These are phyloP conservation scores for Meghimatium bilineatum DNA, from an alignment of 2,888 invertebrate genomes.

Conservation along the genomic window DNA sequence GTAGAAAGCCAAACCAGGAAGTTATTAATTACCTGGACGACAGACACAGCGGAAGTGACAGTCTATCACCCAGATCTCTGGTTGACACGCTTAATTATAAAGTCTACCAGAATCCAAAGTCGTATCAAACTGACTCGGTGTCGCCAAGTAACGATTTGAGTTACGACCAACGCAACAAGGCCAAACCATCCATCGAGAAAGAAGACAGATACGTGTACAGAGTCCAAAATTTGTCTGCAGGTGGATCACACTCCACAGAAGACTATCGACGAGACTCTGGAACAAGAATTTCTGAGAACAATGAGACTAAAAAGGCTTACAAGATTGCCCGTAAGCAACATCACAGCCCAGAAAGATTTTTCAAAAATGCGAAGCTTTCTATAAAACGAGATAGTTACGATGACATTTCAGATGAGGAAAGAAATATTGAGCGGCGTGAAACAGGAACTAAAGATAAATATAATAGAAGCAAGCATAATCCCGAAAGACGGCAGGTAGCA, in stretches of 20 bases:
- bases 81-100: slow-evolving; percentile 50
- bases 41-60: slow-evolving; percentile 40
- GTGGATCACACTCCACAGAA: background rate
- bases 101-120: slow-evolving; percentile 35
- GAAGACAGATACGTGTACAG: slow-evolving; percentile 13
- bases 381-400: slow-evolving; percentile 17
- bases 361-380: slow-evolving; percentile 44
- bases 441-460: slow-evolving; percentile 44
- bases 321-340: slow-evolving; percentile 29
- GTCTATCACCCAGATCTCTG: slow-evolving; percentile 43
- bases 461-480: slow-evolving; percentile 26
- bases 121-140: background rate
- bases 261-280: background rate
- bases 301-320: slow-evolving; percentile 9
- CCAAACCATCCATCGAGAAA: background rate
- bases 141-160: background rate
- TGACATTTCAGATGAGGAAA: slow-evolving; percentile 38
- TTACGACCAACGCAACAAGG: background rate
- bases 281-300: background rate
- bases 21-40: slow-evolving; percentile 1
- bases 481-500: slow-evolving; percentile 38
- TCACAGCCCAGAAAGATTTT: slow-evolving; percentile 47
- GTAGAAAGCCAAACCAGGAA: background rate
- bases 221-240: slow-evolving; percentile 34
- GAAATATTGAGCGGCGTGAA: slow-evolving; percentile 25